phyloP scores from a whole-genome alignment of 1,140 invertebrate species.

The Magallana angulata region DNA sequence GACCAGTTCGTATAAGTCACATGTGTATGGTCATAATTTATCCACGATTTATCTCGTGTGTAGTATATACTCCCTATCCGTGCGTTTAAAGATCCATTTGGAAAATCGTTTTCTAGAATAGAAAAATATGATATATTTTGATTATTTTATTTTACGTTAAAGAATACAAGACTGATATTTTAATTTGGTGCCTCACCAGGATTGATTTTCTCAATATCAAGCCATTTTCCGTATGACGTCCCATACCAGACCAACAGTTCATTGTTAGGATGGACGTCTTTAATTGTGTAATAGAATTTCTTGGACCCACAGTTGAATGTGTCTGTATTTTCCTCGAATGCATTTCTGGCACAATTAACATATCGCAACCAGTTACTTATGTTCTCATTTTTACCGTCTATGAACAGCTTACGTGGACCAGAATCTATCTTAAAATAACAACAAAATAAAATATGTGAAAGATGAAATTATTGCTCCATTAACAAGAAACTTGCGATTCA shows the following conservation, averaged over 20 bases:
- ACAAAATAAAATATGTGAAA: too few relatives aligned
- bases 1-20: conserved; percentile 16
- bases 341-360: conserved; percentile 7
- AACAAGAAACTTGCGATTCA: too few relatives aligned
- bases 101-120: conserved; percentile 13
- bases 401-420: background rate
- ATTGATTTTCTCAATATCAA: background rate
- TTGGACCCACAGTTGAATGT: conserved; percentile 16
- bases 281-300: conserved; percentile 21
- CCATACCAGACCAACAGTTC: conserved; percentile 30
- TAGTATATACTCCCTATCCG: conserved; percentile 9
- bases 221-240: background rate
- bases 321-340: conserved; percentile 12
- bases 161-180: background rate
- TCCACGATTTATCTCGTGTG: conserved; percentile 4
- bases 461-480: too few relatives aligned
- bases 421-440: background rate
- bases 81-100: background rate
- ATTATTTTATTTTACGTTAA: background rate
- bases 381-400: conserved; percentile 1
- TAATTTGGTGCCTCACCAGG: conserved; percentile 13
- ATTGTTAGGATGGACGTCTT: background rate
- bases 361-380: conserved; percentile 1
- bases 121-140: background rate
- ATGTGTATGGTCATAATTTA: background rate